Percentiles rank a stretch among this genome's conserved stretches.
Evolutionary conservation across 2,113 vertebrate genomes (phyloP).

Genomic region (Bos javanicus): DNA sequence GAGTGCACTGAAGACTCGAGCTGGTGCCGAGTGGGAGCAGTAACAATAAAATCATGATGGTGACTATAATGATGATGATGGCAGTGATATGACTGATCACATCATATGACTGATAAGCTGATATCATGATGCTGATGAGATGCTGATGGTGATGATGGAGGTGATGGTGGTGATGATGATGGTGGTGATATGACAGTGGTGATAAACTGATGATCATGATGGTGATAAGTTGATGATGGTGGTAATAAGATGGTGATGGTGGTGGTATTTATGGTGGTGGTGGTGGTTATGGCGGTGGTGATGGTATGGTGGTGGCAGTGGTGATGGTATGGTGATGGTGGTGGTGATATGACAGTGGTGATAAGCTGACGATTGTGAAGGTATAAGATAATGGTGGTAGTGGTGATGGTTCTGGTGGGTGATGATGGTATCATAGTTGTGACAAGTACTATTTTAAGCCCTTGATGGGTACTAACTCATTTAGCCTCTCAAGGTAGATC

Average conservation of each 20-base stretch:
- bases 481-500: background rate
- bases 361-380: background rate
- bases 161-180: rapidly evolving
- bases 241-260: background rate
- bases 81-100: background rate
- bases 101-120: background rate
- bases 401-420: background rate
- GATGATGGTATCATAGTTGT: background rate
- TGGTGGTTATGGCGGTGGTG: background rate
- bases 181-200: background rate
- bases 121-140: background rate
- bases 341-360: background rate
- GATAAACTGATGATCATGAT: background rate
- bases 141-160: background rate
- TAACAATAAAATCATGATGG: background rate
- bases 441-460: background rate
- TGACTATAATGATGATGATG: rapidly evolving
- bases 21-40: too few species aligned
- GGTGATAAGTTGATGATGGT: background rate
- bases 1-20: background rate
- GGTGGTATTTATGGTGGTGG: background rate
- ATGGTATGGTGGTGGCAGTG: background rate
- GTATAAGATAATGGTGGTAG: background rate
- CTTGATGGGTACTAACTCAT: background rate
- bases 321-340: background rate